Conservation (phyloP, 2,113 vertebrate species). For the Sterna hirundo region DNA sequence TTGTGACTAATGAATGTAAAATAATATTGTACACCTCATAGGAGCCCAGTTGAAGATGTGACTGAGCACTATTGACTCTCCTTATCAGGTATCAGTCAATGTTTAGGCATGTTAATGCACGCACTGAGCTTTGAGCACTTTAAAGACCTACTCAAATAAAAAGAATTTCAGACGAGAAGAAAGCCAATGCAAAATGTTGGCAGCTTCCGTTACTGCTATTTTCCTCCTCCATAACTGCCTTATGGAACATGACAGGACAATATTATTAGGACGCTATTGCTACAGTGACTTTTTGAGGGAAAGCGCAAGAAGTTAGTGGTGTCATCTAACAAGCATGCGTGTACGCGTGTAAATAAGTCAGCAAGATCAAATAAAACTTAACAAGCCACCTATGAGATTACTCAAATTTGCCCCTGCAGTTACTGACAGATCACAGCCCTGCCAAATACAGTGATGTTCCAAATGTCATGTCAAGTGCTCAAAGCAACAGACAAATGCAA, state of each 20-base stretch:
- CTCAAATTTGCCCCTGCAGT: background rate
- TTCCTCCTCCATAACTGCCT: background rate
- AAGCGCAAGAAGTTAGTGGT: constrained; percentile 8
- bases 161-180: background rate
- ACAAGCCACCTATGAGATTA: constrained; percentile 39
- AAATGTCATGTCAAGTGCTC: background rate
- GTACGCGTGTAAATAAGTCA: background rate
- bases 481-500: background rate
- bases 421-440: background rate
- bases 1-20: background rate
- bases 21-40: background rate
- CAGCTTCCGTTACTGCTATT: background rate
- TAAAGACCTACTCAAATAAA: constrained; percentile 13
- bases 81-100: background rate
- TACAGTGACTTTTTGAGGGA: constrained; percentile 31
- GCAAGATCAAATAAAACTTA: constrained; percentile 36
- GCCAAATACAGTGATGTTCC: background rate
- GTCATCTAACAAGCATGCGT: background rate
- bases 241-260: background rate
- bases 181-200: background rate
- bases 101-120: background rate
- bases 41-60: background rate
- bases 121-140: constrained; percentile 24
- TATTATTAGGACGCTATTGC: background rate
- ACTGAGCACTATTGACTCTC: background rate